phyloP scores from a whole-genome alignment of 2,888 invertebrate species.

The Trisateles emortualis region DNA sequence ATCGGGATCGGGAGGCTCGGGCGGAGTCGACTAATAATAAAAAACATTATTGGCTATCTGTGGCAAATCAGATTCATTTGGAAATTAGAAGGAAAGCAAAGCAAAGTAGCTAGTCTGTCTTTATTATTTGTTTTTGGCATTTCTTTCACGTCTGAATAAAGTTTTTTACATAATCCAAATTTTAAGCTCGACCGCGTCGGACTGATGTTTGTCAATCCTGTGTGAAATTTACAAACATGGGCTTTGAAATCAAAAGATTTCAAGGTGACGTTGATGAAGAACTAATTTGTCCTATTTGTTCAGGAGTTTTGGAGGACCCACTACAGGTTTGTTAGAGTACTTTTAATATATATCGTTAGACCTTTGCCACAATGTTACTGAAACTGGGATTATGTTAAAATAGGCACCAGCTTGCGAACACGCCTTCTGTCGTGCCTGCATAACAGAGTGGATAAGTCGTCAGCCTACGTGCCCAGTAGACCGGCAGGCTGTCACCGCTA shows the following conservation, averaged over 20 bases:
- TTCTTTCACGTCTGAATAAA: conserved; percentile 48
- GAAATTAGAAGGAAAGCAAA: conserved; percentile 32
- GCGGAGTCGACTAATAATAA: too few relatives aligned
- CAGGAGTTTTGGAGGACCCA: conserved; percentile 97
- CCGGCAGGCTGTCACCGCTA: conserved; percentile 95
- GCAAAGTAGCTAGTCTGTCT: conserved; percentile 33
- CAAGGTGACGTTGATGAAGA: conserved; percentile 99
- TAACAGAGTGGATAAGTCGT: conserved; percentile 97
- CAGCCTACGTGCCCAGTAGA: conserved; percentile 98
- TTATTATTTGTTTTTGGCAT: conserved; percentile 57
- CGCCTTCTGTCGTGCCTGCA: conserved; percentile 97
- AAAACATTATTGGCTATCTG: conserved; percentile 14
- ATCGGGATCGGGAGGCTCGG: too few relatives aligned
- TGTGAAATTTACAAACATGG: conserved; percentile 89
- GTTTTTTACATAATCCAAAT: conserved; percentile 44
- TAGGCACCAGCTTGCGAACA: conserved; percentile 98
- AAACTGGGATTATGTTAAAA: conserved; percentile 29
- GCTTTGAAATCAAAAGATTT: conserved; percentile 97
- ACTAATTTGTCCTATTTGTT: conserved; percentile 98
- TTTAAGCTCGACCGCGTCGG: conserved; percentile 34
- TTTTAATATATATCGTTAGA: conserved; percentile 8
- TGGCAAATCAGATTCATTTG: conserved; percentile 22
- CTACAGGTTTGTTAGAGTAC: conserved; percentile 90
- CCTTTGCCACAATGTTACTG: conserved; percentile 10
- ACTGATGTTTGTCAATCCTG: conserved; percentile 60